These are phyloP conservation scores for Mythimna vitellina DNA, from an alignment of 2,888 invertebrate genomes.

Conservation along the genomic window DNA sequence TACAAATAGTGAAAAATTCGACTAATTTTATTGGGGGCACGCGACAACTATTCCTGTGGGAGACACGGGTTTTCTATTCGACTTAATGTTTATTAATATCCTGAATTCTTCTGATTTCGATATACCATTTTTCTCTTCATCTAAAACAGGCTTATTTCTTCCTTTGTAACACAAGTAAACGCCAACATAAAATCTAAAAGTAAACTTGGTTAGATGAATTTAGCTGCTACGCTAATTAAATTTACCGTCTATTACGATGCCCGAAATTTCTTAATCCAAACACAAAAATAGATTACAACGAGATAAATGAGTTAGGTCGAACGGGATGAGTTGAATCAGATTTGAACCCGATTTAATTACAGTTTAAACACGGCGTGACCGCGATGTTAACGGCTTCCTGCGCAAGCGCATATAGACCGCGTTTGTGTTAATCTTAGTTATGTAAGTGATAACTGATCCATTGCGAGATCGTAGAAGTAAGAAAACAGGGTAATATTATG, in stretches of 20 bases:
- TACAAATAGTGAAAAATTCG: slow-evolving; percentile 82
- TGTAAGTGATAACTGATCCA: slow-evolving; percentile 80
- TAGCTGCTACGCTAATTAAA: slow-evolving; percentile 8
- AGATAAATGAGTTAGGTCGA: slow-evolving; percentile 58
- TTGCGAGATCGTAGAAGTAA: slow-evolving; percentile 51
- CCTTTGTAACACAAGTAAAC: neutral
- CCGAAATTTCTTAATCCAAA: slow-evolving; percentile 41
- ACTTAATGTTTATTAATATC: slow-evolving; percentile 27
- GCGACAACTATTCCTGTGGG: slow-evolving; percentile 27
- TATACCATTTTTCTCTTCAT: neutral
- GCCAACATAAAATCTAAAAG: slow-evolving; percentile 10
- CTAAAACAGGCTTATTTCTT: neutral
- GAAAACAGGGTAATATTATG: slow-evolving; percentile 5
- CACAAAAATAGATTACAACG: slow-evolving; percentile 54
- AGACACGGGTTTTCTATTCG: slow-evolving; percentile 24
- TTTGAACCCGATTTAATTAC: slow-evolving; percentile 83
- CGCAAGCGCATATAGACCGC: slow-evolving; percentile 79
- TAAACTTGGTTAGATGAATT: neutral
- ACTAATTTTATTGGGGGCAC: slow-evolving; percentile 74
- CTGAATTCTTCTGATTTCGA: neutral
- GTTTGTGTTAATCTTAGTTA: slow-evolving; percentile 78
- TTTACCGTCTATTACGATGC: slow-evolving; percentile 15
- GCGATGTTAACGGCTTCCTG: slow-evolving; percentile 85
- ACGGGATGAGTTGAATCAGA: slow-evolving; percentile 76
- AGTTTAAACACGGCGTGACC: slow-evolving; percentile 82